Conservation (phyloP, 2,888 invertebrate species). For the Pollenia angustigena region DNA sequence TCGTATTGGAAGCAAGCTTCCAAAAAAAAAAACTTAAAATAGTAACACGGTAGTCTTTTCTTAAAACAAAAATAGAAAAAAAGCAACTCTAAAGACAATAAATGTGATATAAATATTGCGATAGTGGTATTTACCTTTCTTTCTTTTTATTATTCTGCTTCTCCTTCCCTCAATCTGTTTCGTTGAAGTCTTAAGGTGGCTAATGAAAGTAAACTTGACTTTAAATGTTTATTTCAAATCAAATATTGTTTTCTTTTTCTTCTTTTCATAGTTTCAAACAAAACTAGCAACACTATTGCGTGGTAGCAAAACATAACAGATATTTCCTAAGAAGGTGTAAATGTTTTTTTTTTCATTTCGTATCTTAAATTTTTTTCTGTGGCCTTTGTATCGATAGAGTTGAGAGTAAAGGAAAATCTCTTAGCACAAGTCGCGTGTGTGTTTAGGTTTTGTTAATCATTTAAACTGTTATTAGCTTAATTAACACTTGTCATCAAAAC, state of each 20-base stretch:
- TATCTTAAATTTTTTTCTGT: background rate
- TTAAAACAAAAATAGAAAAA: background rate
- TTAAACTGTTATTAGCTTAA: conserved; percentile 73
- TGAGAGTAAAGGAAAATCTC: conserved; percentile 1
- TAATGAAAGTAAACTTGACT: conserved; percentile 67
- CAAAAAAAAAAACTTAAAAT: background rate
- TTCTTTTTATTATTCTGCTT: background rate
- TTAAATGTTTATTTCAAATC: conserved; percentile 49
- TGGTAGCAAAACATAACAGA: conserved; percentile 64
- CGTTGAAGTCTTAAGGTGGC: background rate
- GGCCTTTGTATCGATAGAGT: conserved; percentile 31
- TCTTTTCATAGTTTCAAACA: background rate
- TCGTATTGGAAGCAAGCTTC: background rate
- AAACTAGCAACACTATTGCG: conserved; percentile 56
- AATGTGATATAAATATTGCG: conserved; percentile 60
- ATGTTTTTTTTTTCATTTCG: conserved; percentile 34
- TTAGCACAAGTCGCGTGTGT: conserved; percentile 65
- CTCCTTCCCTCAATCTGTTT: background rate
- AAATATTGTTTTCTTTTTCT: conserved; percentile 34
- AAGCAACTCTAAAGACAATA: background rate
- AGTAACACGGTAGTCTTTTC: conserved; percentile 63
- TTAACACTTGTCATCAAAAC: conserved; percentile 72
- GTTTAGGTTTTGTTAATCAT: conserved; percentile 71
- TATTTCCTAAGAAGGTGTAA: conserved; percentile 70
- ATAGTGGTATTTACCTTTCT: conserved; percentile 19